Percentiles rank a stretch among this genome's conserved stretches.
Conservation (phyloP, 2,113 vertebrate species). For the Ramphastos sulfuratus region DNA sequence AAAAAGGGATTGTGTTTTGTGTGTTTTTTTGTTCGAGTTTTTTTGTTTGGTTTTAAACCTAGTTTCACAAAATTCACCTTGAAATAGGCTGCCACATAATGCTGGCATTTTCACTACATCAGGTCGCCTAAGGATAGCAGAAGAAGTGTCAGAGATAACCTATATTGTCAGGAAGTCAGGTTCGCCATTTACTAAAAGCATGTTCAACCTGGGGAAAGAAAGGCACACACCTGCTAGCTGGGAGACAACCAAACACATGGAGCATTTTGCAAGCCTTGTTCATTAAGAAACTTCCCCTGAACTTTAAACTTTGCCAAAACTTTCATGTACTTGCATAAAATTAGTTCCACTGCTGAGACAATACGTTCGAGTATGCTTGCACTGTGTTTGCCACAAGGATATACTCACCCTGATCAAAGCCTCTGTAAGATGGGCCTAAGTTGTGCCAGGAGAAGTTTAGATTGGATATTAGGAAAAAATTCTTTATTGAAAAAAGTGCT, state of each 20-base stretch:
- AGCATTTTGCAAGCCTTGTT: not conserved
- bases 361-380: not conserved
- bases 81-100: not conserved
- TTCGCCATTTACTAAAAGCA: not conserved
- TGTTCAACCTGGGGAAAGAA: not conserved
- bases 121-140: not conserved
- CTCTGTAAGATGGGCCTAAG: no score
- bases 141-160: not conserved
- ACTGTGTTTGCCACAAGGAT: no score
- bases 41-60: not conserved
- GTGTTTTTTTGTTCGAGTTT: no score
- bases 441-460: no score
- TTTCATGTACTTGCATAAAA: not conserved
- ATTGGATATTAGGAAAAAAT: no score
- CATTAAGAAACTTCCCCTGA: not conserved
- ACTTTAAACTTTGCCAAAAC: not conserved
- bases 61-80: not conserved
- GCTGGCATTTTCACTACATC: not conserved
- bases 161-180: not conserved
- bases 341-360: not conserved
- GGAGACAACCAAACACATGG: not conserved
- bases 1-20: not conserved
- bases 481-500: no score
- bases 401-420: no score
- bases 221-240: not conserved